phyloP scores from a whole-genome alignment of 2,113 vertebrate species.

The Corynorhinus townsendii region DNA sequence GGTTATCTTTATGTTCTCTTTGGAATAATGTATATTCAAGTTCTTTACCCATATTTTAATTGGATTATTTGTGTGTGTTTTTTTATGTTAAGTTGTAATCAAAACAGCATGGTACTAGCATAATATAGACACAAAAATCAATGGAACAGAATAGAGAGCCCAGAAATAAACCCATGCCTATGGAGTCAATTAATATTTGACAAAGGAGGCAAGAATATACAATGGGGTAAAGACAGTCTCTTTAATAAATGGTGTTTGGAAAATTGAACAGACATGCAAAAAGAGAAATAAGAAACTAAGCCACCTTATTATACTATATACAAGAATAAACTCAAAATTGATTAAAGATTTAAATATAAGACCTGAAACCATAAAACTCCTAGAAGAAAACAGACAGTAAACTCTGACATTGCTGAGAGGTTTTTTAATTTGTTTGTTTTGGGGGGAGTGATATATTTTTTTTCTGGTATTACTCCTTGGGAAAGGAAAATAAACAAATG shows the following conservation, averaged over 20 bases:
- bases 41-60: not conserved
- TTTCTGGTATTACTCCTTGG: not conserved
- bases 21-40: not conserved
- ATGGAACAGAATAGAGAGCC: not conserved
- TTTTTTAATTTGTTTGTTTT: not conserved
- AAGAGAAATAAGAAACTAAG: not conserved
- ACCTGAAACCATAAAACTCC: not conserved
- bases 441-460: not conserved
- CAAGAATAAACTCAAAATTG: not conserved
- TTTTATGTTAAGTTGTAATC: not conserved
- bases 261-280: not conserved
- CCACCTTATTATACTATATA: not conserved
- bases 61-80: not conserved
- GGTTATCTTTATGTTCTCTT: not conserved
- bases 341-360: not conserved
- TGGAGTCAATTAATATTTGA: not conserved
- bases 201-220: not conserved
- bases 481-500: not conserved
- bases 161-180: not conserved
- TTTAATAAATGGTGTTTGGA: not conserved
- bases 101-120: not conserved
- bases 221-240: not conserved
- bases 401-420: not conserved
- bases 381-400: not conserved
- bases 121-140: not conserved